phyloP scores from a whole-genome alignment of 2,113 vertebrate genomes.

The Trematocara stigmaticum region DNA sequence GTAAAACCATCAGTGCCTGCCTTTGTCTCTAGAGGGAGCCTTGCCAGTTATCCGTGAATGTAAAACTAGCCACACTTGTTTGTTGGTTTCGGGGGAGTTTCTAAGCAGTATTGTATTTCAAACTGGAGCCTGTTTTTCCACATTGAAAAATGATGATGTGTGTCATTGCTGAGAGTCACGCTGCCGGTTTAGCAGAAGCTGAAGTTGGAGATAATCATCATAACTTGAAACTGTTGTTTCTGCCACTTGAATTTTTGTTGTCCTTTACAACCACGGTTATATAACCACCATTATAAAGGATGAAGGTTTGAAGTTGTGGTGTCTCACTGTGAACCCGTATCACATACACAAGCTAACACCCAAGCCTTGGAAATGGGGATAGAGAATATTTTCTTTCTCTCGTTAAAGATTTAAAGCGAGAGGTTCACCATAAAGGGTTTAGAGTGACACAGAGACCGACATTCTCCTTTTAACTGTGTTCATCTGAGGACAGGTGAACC shows the following conservation, averaged over 20 bases:
- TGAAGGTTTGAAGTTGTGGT: background rate
- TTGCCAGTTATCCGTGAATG: background rate
- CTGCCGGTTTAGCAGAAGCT: background rate
- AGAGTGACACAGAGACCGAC: background rate
- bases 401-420: conserved; percentile 45
- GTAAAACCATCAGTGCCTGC: background rate
- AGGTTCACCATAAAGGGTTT: background rate
- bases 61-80: conserved; percentile 64
- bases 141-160: conserved; percentile 12
- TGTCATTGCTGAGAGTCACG: background rate
- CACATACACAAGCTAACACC: conserved; percentile 25
- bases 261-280: background rate
- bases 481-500: background rate
- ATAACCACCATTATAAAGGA: background rate
- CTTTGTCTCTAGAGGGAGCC: conserved; percentile 20
- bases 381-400: conserved; percentile 1
- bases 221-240: background rate
- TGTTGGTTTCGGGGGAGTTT: conserved; percentile 65
- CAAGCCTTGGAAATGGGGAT: conserved; percentile 7
- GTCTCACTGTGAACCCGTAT: conserved; percentile 12
- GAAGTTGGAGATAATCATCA: background rate
- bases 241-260: background rate
- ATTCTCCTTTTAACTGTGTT: background rate
- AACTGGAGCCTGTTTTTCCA: conserved; percentile 60
- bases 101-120: conserved; percentile 45